Conservation (phyloP, 2,888 invertebrate genomes). For the Linhomoeus sp. region DNA sequence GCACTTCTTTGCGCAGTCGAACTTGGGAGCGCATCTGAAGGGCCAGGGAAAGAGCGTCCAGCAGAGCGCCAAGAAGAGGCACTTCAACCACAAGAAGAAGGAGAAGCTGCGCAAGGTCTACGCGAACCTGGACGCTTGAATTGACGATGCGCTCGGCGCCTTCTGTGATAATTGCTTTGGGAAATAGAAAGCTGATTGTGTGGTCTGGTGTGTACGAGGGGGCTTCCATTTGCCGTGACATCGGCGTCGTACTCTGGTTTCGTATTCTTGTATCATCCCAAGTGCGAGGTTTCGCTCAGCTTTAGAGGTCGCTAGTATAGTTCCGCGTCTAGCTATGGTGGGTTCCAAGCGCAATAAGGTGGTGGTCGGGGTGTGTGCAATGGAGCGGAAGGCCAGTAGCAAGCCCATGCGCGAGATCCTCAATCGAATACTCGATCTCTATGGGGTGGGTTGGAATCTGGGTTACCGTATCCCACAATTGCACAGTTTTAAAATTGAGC, state of each 20-base stretch:
- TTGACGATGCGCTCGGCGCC: too few species aligned
- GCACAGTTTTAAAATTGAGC: not conserved
- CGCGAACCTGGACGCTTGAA: constrained; percentile 48
- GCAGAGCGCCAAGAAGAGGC: constrained; percentile 49
- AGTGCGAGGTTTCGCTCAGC: too few species aligned
- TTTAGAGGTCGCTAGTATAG: too few species aligned
- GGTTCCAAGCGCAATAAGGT: too few species aligned
- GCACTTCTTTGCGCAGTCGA: constrained; percentile 8
- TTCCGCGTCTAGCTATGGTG: too few species aligned
- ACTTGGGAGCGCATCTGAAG: constrained; percentile 12
- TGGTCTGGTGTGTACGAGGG: not conserved
- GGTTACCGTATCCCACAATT: too few species aligned
- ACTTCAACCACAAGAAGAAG: constrained; percentile 66
- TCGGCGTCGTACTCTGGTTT: too few species aligned
- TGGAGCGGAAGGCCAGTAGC: constrained; percentile 89
- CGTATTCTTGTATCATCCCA: too few species aligned
- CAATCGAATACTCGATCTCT: constrained; percentile 74
- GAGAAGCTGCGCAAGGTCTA: constrained; percentile 74
- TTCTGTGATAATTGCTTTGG: too few species aligned
- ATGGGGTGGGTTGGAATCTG: constrained; percentile 12
- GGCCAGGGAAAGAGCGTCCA: constrained; percentile 50
- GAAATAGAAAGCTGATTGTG: too few species aligned
- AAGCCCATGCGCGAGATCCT: constrained; percentile 99
- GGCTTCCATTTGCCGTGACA: not conserved
- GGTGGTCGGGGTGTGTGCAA: constrained; percentile 93